A percentile compares a stretch with the other conserved stretches of the same genome.
phyloP scores from a whole-genome alignment of 1,140 invertebrate genomes.

The Zaprionus tsacasi region DNA sequence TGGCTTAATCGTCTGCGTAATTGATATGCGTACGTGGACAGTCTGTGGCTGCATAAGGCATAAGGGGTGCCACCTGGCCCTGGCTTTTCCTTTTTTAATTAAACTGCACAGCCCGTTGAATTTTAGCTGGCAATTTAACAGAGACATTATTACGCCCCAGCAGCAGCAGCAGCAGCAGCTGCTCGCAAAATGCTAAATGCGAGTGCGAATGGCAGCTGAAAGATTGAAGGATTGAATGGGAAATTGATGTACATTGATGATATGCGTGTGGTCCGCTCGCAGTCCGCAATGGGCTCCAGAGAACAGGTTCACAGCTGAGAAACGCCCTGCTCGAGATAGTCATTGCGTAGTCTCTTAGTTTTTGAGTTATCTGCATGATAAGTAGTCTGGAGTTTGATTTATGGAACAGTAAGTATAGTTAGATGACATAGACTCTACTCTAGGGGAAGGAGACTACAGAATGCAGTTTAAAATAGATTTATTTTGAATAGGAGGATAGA shows the following conservation, averaged over 20 bases:
- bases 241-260: slow-evolving; percentile 58
- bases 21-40: slow-evolving; percentile 67
- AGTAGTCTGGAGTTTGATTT: neutral
- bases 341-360: neutral
- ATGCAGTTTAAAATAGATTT: no score
- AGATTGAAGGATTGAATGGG: slow-evolving; percentile 30
- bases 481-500: no score
- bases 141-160: slow-evolving; percentile 68
- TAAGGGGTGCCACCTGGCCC: neutral
- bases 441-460: no score
- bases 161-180: neutral
- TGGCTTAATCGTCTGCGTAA: slow-evolving; percentile 78
- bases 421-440: neutral
- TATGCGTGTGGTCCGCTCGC: slow-evolving; percentile 48
- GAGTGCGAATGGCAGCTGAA: slow-evolving; percentile 46
- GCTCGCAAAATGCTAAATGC: slow-evolving; percentile 50
- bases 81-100: slow-evolving; percentile 68
- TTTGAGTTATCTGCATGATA: neutral
- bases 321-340: neutral
- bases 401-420: neutral
- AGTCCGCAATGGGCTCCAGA: neutral
- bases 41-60: neutral
- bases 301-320: neutral
- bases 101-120: slow-evolving; percentile 63
- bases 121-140: slow-evolving; percentile 67